Conservation (phyloP, 2,797 vertebrate species). For the Crenichthys baileyi region DNA sequence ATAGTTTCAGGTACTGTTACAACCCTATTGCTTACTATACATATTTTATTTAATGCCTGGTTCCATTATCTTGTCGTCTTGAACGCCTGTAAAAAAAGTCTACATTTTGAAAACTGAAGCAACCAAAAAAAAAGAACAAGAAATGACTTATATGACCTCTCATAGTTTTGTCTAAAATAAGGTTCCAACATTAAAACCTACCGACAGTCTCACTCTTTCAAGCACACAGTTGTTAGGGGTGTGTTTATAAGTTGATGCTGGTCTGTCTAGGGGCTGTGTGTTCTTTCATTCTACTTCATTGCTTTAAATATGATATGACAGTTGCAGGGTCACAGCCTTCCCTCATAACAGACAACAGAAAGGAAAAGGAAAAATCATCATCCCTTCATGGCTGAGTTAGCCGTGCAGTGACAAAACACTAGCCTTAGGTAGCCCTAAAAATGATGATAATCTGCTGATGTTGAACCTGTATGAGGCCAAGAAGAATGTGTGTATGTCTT, state of each 20-base stretch:
- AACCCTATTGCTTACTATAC: neutral
- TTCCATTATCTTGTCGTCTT: neutral
- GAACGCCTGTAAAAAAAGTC: neutral
- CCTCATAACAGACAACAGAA: constrained; percentile 49
- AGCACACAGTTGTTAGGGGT: neutral
- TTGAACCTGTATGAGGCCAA: constrained; percentile 37
- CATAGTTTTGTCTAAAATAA: neutral
- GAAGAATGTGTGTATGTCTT: constrained; percentile 1
- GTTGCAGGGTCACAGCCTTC: constrained; percentile 53
- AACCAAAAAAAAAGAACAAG: neutral
- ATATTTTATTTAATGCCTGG: neutral
- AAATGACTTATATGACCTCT: neutral
- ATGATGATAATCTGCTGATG: constrained; percentile 56
- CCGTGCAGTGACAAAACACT: constrained; percentile 38
- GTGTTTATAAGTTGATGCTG: constrained; percentile 4
- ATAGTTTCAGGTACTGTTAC: neutral
- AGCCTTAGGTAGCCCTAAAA: constrained; percentile 56
- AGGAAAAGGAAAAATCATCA: constrained; percentile 32
- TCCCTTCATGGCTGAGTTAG: constrained; percentile 49
- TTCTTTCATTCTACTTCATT: constrained; percentile 30
- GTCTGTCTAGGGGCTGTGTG: constrained; percentile 12
- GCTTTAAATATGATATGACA: constrained; percentile 59
- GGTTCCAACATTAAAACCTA: constrained; percentile 4
- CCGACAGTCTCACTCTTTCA: neutral
- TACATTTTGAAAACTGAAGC: neutral